Evolutionary conservation across 2,797 vertebrate species (phyloP).

Genomic region (Helicolenus hilgendorfi): DNA sequence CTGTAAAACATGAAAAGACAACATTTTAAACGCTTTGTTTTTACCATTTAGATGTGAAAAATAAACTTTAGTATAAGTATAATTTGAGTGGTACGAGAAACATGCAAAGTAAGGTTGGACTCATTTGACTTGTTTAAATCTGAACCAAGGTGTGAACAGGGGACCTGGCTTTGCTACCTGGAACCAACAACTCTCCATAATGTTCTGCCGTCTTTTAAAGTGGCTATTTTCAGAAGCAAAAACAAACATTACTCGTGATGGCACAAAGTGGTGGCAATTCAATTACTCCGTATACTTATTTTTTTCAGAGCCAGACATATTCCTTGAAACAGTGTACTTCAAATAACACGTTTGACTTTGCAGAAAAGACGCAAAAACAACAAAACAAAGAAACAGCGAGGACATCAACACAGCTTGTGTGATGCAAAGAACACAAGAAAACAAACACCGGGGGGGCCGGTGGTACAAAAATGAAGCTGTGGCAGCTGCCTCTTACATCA

Average conservation of each 20-base stretch:
- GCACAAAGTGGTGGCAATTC: slow-evolving; percentile 36
- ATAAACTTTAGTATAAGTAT: neutral
- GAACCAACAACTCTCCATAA: slow-evolving; percentile 29
- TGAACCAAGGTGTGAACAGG: slow-evolving; percentile 13
- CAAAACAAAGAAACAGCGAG: neutral
- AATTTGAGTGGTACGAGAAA: neutral
- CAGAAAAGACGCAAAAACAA: neutral
- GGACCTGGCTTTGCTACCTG: neutral
- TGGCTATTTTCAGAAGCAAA: slow-evolving; percentile 50
- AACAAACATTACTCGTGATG: slow-evolving; percentile 46
- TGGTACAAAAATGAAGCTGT: neutral
- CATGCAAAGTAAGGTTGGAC: neutral
- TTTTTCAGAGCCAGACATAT: slow-evolving; percentile 10
- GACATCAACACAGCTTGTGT: slow-evolving; percentile 16
- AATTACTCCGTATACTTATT: slow-evolving; percentile 29
- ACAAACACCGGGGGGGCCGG: neutral
- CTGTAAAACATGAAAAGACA: neutral
- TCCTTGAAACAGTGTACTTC: slow-evolving; percentile 14
- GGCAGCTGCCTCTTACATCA: neutral
- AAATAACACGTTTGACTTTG: slow-evolving; percentile 23
- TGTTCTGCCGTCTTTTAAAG: slow-evolving; percentile 29
- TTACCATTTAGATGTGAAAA: neutral
- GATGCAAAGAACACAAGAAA: neutral
- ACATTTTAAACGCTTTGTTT: neutral
- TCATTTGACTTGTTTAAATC: slow-evolving; percentile 28